Percentiles rank a stretch among this genome's conserved stretches.
phyloP scores from a whole-genome alignment of 2,113 vertebrate species.

The Camarhynchus parvulus region DNA sequence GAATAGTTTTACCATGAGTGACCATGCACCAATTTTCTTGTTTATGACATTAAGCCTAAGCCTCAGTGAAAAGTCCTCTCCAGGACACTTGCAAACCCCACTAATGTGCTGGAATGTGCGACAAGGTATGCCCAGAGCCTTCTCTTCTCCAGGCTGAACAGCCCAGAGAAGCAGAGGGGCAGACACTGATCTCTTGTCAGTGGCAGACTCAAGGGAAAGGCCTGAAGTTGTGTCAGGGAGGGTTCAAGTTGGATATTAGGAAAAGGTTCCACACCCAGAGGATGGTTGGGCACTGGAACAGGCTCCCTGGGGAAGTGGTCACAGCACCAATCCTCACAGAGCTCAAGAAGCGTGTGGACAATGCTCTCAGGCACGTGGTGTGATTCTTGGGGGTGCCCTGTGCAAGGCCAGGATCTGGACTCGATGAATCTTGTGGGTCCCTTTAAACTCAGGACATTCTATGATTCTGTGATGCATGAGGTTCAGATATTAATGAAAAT shows the following conservation, averaged over 20 bases:
- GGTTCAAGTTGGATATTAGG: neutral
- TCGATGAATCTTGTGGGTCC: neutral
- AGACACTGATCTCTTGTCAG: neutral
- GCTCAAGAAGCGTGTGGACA: neutral
- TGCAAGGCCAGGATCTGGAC: neutral
- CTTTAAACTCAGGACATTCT: neutral
- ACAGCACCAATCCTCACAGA: neutral
- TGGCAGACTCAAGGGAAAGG: neutral
- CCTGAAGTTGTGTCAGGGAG: neutral
- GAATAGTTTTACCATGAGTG: neutral
- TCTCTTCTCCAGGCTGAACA: neutral
- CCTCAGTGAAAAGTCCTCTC: neutral
- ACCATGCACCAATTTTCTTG: neutral
- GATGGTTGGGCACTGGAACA: neutral
- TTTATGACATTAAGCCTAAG: neutral
- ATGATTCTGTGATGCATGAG: neutral
- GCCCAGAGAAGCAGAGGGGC: neutral
- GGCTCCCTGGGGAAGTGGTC: neutral
- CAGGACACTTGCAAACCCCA: neutral
- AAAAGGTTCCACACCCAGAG: neutral
- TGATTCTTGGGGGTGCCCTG: neutral
- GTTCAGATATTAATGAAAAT: neutral
- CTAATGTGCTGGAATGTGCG: neutral
- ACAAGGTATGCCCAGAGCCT: neutral
- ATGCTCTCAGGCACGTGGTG: neutral